These are phyloP conservation scores for Phrynocephalus versicolor DNA, from an alignment of 2,113 vertebrate species.

Conservation along the genomic window DNA sequence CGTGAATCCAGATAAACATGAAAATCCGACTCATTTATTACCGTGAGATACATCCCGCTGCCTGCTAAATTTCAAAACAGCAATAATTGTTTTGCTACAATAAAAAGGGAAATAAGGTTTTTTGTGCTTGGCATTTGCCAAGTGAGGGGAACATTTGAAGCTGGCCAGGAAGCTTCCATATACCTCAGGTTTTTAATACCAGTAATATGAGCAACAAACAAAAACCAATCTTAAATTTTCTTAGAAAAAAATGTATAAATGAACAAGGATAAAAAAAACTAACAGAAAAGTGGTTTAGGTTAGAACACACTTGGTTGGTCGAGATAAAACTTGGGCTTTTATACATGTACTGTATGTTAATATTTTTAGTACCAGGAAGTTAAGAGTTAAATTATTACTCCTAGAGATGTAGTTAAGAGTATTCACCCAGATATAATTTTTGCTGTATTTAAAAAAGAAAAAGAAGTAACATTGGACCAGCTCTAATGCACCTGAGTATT, in stretches of 20 bases:
- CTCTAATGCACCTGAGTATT: constrained; percentile 21
- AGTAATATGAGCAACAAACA: neutral
- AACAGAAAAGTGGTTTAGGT: neutral
- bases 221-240: neutral
- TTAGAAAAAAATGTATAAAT: neutral
- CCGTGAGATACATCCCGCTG: neutral
- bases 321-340: neutral
- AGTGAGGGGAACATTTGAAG: constrained; percentile 8
- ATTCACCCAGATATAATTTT: neutral
- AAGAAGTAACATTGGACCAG: neutral
- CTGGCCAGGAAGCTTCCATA: neutral
- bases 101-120: neutral
- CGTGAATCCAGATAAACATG: neutral
- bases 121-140: neutral
- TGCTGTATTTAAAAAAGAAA: neutral
- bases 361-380: neutral
- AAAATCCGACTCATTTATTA: neutral
- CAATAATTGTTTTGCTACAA: neutral
- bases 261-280: neutral
- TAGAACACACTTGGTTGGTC: neutral
- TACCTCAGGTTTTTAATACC: neutral
- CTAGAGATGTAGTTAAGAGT: neutral
- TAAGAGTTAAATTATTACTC: neutral
- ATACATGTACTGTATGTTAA: neutral
- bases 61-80: neutral